Percentiles rank a stretch among this genome's conserved stretches.
Evolutionary conservation across 2,888 invertebrate species (phyloP).

Genomic region (Didymodactylos carnosus): DNA sequence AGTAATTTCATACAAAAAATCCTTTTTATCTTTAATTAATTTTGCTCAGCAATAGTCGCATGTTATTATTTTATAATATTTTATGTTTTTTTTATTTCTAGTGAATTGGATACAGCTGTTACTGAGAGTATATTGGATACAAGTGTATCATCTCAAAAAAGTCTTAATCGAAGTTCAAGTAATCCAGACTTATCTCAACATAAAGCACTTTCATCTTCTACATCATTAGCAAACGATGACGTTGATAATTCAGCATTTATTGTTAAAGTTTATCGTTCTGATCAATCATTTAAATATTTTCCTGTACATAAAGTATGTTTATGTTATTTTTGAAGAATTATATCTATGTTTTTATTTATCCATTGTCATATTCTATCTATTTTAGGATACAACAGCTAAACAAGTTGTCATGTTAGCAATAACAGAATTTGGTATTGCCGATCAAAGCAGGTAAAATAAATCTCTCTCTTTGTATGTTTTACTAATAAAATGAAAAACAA

Average conservation of each 20-base stretch:
- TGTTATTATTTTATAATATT: no score
- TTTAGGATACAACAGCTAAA: slow-evolving; percentile 43
- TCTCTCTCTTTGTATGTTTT: not conserved
- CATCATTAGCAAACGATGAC: not conserved
- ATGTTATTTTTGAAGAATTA: no score
- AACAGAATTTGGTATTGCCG: slow-evolving; percentile 81
- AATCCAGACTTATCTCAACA: not conserved
- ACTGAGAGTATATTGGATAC: not conserved
- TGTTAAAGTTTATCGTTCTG: slow-evolving; percentile 63
- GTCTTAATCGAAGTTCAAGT: not conserved
- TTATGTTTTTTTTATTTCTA: not conserved
- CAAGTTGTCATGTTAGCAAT: slow-evolving; percentile 85
- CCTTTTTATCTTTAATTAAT: no score
- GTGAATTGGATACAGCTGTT: not conserved
- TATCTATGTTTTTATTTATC: not conserved
- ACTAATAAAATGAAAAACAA: no score
- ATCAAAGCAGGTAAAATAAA: slow-evolving; percentile 39
- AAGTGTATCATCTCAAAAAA: not conserved
- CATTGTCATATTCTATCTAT: not conserved
- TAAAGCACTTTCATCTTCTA: not conserved
- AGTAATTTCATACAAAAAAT: no score
- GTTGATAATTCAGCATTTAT: not conserved
- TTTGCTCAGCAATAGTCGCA: no score
- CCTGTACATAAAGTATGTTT: slow-evolving; percentile 68
- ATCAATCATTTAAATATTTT: slow-evolving; percentile 91